Base-by-base conservation (phyloP, 2,797 vertebrate species). In the Spea hammondii region DNA sequence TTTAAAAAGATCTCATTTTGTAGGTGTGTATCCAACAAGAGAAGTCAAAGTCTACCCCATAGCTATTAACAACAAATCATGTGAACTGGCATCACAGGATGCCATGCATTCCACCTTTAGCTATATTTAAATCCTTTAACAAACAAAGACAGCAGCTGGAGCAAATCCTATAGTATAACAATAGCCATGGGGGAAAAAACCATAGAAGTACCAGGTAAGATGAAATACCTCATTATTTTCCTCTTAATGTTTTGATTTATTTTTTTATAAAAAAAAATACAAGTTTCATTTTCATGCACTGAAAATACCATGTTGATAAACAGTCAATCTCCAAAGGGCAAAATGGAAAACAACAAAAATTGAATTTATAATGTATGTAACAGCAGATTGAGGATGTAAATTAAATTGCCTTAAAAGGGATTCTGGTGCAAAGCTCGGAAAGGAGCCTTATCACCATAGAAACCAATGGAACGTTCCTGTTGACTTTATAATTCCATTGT, bases 101-200 rank as follows among this genome's bases (percentile, higher is more conserved):
- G 91, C 84, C 83, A 83, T 83, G 62, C 86, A 68, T 89, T 90
- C 87, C 89, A 88, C 53, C 86, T 84, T 65, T 78, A 78, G 86
- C 90, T 92, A 91, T 93, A 93, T 94, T 94, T 92, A 93, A 92
- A 91, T 87, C 89, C 79, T 84, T 87, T 83, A 84, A 10, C 59
- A 85, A 70, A 2, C 85, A 59, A 64, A 11, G 62, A 83, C 86
- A 85, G 73, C 86, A 82, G 78, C 84, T 72, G 85, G 83, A 76
- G 49, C 83, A 78, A 86, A 83, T 3, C 76, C 77, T 32, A 60
- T 78, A 72, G 50, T 82, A 55, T 66, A 64, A 46, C 75, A 73
- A 66, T 79, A 59, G 70, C 83, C 80, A 64, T 9, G 51, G 64
- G 77, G 67, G 81, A 74, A 82, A 76, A 74, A 76, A 85, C 17